Conservation (phyloP, 2,113 vertebrate species). For the Paracanthobrama guichenoti region DNA sequence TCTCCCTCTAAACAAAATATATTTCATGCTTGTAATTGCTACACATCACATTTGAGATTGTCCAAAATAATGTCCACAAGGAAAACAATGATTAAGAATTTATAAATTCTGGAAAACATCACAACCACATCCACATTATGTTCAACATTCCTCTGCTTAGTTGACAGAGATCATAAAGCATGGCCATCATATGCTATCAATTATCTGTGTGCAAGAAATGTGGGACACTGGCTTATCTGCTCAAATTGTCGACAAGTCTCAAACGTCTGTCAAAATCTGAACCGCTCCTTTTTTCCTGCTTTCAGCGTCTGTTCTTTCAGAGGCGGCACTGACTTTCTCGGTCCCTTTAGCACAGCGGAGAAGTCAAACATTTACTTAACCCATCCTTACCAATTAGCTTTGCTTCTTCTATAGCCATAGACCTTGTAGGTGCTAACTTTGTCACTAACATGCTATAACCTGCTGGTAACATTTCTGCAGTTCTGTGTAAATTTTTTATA, state of each 20-base stretch:
- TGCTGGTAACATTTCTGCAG: constrained; percentile 65
- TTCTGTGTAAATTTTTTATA: constrained; percentile 73
- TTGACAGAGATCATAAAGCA: constrained; percentile 15
- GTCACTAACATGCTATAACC: constrained; percentile 67
- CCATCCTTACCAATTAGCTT: constrained; percentile 74
- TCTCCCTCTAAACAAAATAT: neutral
- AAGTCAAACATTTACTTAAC: constrained; percentile 81
- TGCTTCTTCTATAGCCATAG: constrained; percentile 56
- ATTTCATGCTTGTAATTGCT: neutral
- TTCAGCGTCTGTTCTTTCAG: constrained; percentile 42
- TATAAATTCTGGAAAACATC: constrained; percentile 2
- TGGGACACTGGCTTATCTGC: constrained; percentile 20
- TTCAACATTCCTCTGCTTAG: neutral
- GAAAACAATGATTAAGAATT: constrained; percentile 13
- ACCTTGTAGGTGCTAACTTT: constrained; percentile 58
- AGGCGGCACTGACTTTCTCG: constrained; percentile 51
- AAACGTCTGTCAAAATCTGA: neutral
- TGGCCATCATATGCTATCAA: constrained; percentile 49
- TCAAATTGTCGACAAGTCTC: constrained; percentile 31
- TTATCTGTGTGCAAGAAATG: constrained; percentile 28
- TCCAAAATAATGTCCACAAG: neutral
- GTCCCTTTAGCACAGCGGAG: constrained; percentile 56
- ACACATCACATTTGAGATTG: neutral
- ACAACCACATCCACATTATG: neutral
- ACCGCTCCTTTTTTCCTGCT: constrained; percentile 27